phyloP scores from a whole-genome alignment of 2,113 vertebrate genomes.

The Menura novaehollandiae region DNA sequence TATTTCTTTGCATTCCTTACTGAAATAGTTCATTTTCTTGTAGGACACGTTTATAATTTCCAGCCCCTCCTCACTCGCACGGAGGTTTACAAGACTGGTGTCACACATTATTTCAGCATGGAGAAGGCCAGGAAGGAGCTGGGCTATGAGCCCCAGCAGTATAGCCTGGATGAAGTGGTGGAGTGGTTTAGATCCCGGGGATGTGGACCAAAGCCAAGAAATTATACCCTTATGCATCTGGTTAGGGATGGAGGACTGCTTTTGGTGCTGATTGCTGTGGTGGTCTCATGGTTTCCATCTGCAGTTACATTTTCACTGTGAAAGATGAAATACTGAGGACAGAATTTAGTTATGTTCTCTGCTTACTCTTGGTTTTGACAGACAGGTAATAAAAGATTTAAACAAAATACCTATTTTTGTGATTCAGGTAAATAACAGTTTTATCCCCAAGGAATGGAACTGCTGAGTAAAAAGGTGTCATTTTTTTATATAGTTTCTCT shows the following conservation, averaged over 20 bases:
- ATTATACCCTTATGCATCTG: neutral
- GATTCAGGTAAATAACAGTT: neutral
- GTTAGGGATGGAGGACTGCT: constrained; percentile 68
- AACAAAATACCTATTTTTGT: neutral
- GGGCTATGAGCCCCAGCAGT: constrained; percentile 77
- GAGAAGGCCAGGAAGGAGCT: constrained; percentile 87
- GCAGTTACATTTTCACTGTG: constrained; percentile 17
- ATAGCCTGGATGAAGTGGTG: constrained; percentile 83
- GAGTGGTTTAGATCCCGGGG: constrained; percentile 85
- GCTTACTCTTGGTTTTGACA: neutral
- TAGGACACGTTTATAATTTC: constrained; percentile 85
- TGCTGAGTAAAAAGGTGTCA: neutral
- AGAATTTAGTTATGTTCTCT: neutral
- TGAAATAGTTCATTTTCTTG: constrained; percentile 79
- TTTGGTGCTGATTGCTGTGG: constrained; percentile 57
- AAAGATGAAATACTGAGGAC: neutral
- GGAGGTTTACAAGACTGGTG: constrained; percentile 91
- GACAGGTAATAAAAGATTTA: neutral
- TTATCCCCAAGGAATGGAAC: neutral
- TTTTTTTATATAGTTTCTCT: neutral
- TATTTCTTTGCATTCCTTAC: constrained; percentile 88
- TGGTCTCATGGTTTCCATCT: constrained; percentile 75
- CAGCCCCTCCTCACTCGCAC: constrained; percentile 92
- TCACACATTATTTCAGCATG: constrained; percentile 92
- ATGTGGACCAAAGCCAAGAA: constrained; percentile 65